phyloP scores from a whole-genome alignment of 2,888 invertebrate species.

The Candidula unifasciata region DNA sequence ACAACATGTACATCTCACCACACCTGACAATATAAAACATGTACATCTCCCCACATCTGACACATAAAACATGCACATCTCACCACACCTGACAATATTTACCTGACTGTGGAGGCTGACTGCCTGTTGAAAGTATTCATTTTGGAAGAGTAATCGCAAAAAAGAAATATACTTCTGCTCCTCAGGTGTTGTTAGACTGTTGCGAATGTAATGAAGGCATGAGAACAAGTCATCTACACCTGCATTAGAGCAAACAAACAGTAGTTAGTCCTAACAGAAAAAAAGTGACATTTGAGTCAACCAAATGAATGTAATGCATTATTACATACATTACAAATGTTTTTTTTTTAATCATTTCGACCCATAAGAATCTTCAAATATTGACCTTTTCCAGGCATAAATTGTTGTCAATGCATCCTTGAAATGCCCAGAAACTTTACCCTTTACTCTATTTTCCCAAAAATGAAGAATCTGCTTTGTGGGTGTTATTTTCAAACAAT shows the following conservation, averaged over 20 bases:
- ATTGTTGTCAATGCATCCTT: no score
- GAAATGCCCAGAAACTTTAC: no score
- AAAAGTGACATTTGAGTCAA: no score
- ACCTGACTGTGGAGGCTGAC: slow-evolving; percentile 71
- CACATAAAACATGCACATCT: neutral
- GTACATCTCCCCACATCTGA: neutral
- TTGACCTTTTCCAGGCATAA: no score
- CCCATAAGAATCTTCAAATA: no score
- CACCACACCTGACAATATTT: neutral
- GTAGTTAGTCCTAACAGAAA: no score
- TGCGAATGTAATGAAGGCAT: slow-evolving; percentile 60
- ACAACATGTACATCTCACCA: neutral
- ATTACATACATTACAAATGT: no score
- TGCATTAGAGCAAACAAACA: neutral
- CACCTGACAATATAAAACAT: neutral
- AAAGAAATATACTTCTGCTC: slow-evolving; percentile 68
- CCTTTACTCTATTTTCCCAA: no score
- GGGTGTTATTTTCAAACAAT: no score
- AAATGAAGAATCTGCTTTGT: no score
- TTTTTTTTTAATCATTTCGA: no score
- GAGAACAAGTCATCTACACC: slow-evolving; percentile 61
- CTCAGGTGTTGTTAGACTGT: slow-evolving; percentile 60
- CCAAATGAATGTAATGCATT: no score
- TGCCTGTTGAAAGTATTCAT: slow-evolving; percentile 71
- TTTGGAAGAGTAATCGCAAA: slow-evolving; percentile 68